A percentile compares a stretch with the other conserved stretches of the same genome.
phyloP scores from a whole-genome alignment of 2,797 vertebrate species.

The Chelmon rostratus region DNA sequence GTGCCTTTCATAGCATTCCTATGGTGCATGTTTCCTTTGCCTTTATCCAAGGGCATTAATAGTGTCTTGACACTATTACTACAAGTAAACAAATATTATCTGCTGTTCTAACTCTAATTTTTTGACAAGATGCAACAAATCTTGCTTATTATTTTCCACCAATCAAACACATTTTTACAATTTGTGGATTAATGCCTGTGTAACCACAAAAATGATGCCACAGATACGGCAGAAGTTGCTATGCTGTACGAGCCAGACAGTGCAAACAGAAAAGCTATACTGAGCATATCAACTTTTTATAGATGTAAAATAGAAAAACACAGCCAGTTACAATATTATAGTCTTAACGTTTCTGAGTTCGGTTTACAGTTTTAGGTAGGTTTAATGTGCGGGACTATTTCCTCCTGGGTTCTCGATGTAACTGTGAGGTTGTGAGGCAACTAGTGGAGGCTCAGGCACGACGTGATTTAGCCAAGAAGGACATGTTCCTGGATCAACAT shows the following conservation, averaged over 20 bases:
- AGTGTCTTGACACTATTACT: background rate
- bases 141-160: background rate
- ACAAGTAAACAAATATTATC: background rate
- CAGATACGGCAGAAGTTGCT: background rate
- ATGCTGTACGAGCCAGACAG: background rate
- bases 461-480: no score
- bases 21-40: slow-evolving; percentile 35
- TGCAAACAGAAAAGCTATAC: background rate
- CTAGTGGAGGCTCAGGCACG: no score
- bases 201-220: slow-evolving; percentile 2
- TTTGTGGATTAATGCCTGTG: background rate
- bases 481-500: no score
- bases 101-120: background rate
- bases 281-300: background rate
- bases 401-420: no score
- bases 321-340: background rate
- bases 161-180: background rate
- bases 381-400: no score
- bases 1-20: slow-evolving; percentile 51
- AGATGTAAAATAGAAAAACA: background rate
- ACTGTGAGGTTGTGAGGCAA: no score
- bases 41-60: slow-evolving; percentile 23
- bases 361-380: no score
- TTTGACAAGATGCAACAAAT: slow-evolving; percentile 1
- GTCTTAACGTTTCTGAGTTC: background rate